Percentiles rank a stretch among this genome's conserved stretches.
Conservation (phyloP, 2,113 vertebrate species). For the Siphamia tubifer region DNA sequence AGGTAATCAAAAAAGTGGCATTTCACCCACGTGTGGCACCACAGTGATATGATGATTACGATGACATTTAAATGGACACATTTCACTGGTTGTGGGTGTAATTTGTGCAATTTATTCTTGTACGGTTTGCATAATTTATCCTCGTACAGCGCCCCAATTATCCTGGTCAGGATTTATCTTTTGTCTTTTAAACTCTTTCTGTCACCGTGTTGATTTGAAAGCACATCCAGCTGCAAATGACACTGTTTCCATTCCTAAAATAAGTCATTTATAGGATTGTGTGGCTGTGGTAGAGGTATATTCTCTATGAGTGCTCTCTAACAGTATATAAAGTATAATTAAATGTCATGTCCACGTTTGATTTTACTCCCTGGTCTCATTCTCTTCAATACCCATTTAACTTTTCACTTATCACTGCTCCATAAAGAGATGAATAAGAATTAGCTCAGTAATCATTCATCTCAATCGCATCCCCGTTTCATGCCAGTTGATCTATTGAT, state of each 20-base stretch:
- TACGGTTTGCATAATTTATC: not conserved
- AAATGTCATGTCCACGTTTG: conserved; percentile 25
- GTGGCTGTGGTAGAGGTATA: not conserved
- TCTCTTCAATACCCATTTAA: conserved; percentile 54
- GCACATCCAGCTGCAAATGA: not conserved
- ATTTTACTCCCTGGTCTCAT: conserved; percentile 22
- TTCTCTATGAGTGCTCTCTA: conserved; percentile 1
- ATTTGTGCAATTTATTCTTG: too few relatives aligned
- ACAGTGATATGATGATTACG: too few relatives aligned
- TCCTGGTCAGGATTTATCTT: not conserved
- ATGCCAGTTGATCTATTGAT: conserved; percentile 69
- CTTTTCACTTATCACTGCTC: conserved; percentile 54
- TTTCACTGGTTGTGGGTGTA: too few relatives aligned
- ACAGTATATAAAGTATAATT: conserved; percentile 36
- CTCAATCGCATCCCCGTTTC: conserved; percentile 59
- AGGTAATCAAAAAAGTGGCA: too few relatives aligned
- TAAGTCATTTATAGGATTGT: not conserved
- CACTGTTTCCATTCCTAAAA: not conserved
- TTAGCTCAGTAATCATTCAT: conserved; percentile 66
- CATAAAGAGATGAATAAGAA: conserved; percentile 69
- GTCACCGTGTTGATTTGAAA: not conserved
- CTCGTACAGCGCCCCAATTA: not conserved
- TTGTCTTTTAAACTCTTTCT: not conserved
- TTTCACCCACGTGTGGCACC: too few relatives aligned
- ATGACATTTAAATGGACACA: too few relatives aligned